These are phyloP conservation scores for Tachysurus fulvidraco DNA, from an alignment of 2,113 vertebrate genomes.

Conservation along the genomic window DNA sequence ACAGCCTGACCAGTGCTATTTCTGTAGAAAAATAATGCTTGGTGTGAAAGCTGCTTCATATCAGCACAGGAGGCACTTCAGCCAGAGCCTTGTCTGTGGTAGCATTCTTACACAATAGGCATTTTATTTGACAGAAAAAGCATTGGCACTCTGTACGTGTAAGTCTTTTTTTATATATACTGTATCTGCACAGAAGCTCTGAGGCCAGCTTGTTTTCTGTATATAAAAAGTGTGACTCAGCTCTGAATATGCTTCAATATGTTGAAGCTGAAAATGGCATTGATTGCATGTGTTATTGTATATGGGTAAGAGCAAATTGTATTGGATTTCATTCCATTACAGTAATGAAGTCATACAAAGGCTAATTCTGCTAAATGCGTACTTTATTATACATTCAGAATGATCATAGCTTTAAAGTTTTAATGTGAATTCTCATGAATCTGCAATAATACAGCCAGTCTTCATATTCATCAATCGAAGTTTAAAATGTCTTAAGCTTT, in stretches of 20 bases:
- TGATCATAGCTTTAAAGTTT: neutral
- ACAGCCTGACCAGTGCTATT: neutral
- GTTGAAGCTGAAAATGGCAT: neutral
- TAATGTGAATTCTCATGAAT: neutral
- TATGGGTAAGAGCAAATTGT: neutral
- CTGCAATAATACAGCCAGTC: neutral
- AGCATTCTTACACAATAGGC: neutral
- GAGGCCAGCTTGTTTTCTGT: neutral
- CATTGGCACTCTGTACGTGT: neutral
- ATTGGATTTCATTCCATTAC: neutral
- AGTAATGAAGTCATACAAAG: neutral
- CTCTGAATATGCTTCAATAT: neutral
- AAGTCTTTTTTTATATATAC: neutral
- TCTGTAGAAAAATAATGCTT: neutral
- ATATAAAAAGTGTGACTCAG: neutral
- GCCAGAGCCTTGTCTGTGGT: neutral
- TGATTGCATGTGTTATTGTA: neutral
- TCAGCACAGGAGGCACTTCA: constrained; percentile 14
- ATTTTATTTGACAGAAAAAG: constrained; percentile 17
- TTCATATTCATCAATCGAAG: neutral
- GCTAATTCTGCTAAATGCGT: neutral
- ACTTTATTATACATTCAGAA: neutral
- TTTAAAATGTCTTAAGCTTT: neutral
- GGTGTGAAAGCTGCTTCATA: constrained; percentile 7
- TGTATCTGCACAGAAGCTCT: neutral